These are phyloP conservation scores for Chelonia mydas DNA, from an alignment of 2,797 vertebrate species.

Conservation along the genomic window DNA sequence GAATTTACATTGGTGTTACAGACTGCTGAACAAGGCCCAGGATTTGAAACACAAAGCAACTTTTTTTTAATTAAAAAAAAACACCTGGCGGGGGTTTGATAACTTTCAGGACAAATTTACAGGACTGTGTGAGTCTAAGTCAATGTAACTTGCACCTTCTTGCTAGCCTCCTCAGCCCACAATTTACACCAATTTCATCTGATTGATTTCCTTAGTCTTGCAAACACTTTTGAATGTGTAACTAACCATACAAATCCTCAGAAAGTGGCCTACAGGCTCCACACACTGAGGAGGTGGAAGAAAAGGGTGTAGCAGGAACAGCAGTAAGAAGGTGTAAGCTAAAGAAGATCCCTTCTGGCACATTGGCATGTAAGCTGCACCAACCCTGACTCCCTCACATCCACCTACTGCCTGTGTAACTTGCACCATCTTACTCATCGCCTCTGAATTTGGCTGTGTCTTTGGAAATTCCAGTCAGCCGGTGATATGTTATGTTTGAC, in stretches of 20 bases:
- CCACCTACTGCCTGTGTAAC: neutral
- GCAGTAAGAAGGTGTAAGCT: neutral
- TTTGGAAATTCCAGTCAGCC: too few relatives aligned
- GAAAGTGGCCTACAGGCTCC: neutral
- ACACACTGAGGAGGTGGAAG: neutral
- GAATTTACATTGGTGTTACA: neutral
- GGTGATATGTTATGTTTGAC: neutral
- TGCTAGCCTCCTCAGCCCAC: neutral
- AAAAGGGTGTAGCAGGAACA: rapidly evolving
- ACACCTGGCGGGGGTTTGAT: neutral
- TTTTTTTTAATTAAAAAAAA: neutral
- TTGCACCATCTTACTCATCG: neutral
- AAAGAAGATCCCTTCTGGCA: neutral
- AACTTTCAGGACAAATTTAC: neutral
- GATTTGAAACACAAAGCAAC: neutral
- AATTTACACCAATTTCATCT: neutral
- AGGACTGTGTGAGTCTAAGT: neutral
- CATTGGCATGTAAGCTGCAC: neutral
- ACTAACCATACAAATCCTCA: neutral
- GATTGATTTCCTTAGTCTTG: neutral
- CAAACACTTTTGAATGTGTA: neutral
- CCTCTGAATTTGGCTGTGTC: neutral
- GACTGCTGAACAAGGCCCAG: neutral
- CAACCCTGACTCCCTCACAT: neutral
- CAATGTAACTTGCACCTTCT: neutral